Evolutionary conservation across 2,888 invertebrate genomes (phyloP), one percentile per base, ranked within the genome.

Genomic region (Phengaris alcon): DNA sequence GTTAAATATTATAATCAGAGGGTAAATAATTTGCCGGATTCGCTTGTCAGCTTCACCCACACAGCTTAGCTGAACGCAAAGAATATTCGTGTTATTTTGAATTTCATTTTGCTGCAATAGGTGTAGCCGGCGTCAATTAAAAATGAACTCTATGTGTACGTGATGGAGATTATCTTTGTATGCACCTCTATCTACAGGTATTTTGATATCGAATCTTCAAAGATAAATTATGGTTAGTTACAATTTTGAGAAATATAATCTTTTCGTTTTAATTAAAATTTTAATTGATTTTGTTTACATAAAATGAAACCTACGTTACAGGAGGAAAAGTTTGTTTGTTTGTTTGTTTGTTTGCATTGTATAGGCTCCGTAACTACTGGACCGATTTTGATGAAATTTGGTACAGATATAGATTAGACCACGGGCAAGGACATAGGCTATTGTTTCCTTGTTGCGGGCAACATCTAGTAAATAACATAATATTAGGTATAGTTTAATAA

Each of bases 201-300:
- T 64, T 64, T 64, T 64, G 64, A 44, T 64, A 69, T 69, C 68
- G 68, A 68, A 68, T 68, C 46, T 68, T n/a, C 68, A 48, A 69
- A 69, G 48, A 48, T 69, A 48, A 69, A 68, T 64, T 3, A 13
- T 46, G 8, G n/a, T 68, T 48, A 69, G 68, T 48, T 69, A 69
- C 9, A n/a, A 69, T 48, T 69, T 69, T 48, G 46, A 3, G 59
- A 59, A 59, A 59, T 10, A 59, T 59, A 22, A 59, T 59, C 10
- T 22, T 59, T 59, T 10, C 8, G 15, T 64, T 44, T 64, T 64
- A 0, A 22, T 22, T 64, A 12, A 44, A 35, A 64, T 64, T 64
- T 64, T 35, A 64, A 64, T 64, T 35, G 64, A 59, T 35, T 35
- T 4, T 64, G 59, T 35, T 22, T 35, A 15, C 15, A 15, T 57